Percentiles rank a stretch among this genome's conserved stretches.
Evolutionary conservation across 2,113 vertebrate species (phyloP).

Genomic region (Mixornis gularis): DNA sequence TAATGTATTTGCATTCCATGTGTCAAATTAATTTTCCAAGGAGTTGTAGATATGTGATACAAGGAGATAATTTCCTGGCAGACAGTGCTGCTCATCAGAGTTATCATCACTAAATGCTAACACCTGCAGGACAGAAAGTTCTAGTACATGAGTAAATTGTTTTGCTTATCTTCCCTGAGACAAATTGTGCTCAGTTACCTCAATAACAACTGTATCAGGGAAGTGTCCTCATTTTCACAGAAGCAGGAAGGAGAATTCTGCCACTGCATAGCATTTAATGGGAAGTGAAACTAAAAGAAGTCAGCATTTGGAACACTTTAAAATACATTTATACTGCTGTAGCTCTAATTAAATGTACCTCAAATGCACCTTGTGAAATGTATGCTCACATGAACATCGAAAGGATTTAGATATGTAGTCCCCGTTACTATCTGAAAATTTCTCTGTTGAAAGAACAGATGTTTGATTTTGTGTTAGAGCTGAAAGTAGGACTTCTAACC

Average conservation of each 20-base stretch:
- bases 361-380: conserved; percentile 4
- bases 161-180: background rate
- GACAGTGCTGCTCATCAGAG: background rate
- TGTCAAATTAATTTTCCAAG: background rate
- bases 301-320: background rate
- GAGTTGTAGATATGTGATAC: background rate
- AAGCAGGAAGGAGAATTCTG: background rate
- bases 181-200: background rate
- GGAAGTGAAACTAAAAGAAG: background rate
- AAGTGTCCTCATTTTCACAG: background rate
- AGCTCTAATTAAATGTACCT: conserved; percentile 3
- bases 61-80: background rate
- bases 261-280: background rate
- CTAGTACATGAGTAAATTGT: background rate
- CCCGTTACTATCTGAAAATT: background rate
- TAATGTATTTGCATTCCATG: background rate
- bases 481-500: conserved; percentile 37
- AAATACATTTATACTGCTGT: background rate
- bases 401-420: conserved; percentile 13
- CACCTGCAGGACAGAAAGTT: background rate
- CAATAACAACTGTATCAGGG: background rate
- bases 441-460: background rate
- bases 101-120: background rate
- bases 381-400: background rate
- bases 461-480: conserved; percentile 1